Conservation (phyloP, 2,797 vertebrate species). For the Acanthis flammea region DNA sequence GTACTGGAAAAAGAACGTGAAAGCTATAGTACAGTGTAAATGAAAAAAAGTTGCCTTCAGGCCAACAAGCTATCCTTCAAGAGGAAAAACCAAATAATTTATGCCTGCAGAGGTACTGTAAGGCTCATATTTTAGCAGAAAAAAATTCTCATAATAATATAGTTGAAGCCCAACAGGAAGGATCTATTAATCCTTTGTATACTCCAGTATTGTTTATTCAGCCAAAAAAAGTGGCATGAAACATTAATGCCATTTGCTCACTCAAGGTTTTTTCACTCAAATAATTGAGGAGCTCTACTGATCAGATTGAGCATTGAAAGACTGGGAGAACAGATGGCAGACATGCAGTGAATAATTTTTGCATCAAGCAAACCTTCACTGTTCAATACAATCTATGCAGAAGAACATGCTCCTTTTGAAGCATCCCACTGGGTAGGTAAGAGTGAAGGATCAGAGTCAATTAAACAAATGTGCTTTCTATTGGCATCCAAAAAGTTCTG, state of each 20-base stretch:
- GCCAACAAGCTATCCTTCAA: conserved; percentile 57
- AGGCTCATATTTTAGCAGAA: conserved; percentile 51
- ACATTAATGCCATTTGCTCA: conserved; percentile 50
- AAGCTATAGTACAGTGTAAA: conserved; percentile 54
- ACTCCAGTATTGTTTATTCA: conserved; percentile 49
- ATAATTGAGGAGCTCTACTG: conserved; percentile 35
- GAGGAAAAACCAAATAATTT: conserved; percentile 63
- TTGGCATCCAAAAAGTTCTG: background rate
- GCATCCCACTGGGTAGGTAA: background rate
- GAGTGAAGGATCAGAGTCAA: background rate
- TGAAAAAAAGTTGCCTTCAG: conserved; percentile 54
- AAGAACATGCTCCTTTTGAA: conserved; percentile 29
- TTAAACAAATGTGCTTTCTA: background rate
- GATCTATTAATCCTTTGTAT: conserved; percentile 53
- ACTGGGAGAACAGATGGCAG: conserved; percentile 61
- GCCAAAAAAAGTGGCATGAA: conserved; percentile 43
- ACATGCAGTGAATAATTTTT: conserved; percentile 50
- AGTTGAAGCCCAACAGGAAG: conserved; percentile 25
- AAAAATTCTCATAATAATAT: conserved; percentile 53
- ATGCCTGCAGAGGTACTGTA: conserved; percentile 19
- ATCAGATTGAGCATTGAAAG: conserved; percentile 47
- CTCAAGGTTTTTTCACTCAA: background rate
- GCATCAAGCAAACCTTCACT: conserved; percentile 33
- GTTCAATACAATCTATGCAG: background rate
- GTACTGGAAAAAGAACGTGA: background rate